phyloP scores from a whole-genome alignment of 2,888 invertebrate genomes.

The Chymomyza procnemis region DNA sequence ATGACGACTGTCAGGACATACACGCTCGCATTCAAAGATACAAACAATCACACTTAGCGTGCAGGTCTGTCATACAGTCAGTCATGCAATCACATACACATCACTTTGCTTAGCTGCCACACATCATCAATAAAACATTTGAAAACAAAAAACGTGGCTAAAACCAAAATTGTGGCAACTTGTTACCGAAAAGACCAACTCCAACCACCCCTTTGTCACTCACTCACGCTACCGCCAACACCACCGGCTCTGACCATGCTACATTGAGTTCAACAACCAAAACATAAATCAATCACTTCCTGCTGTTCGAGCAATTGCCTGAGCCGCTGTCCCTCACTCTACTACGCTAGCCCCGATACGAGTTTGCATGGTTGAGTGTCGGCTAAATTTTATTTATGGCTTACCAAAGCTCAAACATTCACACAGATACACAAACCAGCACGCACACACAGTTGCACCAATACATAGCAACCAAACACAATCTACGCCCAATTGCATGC shows the following conservation, averaged over 20 bases:
- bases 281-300: constrained; percentile 69
- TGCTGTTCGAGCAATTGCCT: constrained; percentile 50
- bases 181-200: constrained; percentile 3
- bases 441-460: constrained; percentile 9
- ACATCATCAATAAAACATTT: constrained; percentile 68
- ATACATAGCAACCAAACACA: not conserved
- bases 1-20: not conserved
- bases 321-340: constrained; percentile 12
- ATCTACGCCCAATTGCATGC: constrained; percentile 8
- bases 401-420: constrained; percentile 20
- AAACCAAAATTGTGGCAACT: constrained; percentile 60
- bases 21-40: not conserved
- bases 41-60: not conserved
- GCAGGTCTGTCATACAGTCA: not conserved
- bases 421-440: not conserved
- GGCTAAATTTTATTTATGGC: constrained; percentile 59
- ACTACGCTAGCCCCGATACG: constrained; percentile 9
- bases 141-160: constrained; percentile 35
- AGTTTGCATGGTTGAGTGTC: constrained; percentile 31
- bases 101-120: constrained; percentile 28
- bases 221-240: not conserved
- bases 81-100: not conserved
- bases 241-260: not conserved
- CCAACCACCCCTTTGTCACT: not conserved
- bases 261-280: constrained; percentile 8